phyloP scores from a whole-genome alignment of 1,140 invertebrate genomes.

The Delia radicum region DNA sequence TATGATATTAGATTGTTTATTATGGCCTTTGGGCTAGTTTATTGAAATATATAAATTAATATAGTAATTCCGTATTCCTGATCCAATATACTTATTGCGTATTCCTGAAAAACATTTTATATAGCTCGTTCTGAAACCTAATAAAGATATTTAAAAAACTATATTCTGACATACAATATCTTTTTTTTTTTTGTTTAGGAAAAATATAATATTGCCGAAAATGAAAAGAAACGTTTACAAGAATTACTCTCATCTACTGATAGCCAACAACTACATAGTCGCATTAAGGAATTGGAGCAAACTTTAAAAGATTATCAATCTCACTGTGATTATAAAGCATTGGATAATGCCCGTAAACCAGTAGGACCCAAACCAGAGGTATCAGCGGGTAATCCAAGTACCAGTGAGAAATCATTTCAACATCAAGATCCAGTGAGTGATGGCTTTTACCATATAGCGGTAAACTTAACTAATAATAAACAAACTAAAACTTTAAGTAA shows the following conservation, averaged over 20 bases:
- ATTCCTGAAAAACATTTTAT: too few species aligned
- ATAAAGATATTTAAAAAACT: too few species aligned
- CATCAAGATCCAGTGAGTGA: conserved; percentile 54
- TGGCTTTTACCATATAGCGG: conserved; percentile 49
- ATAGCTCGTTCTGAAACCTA: not conserved
- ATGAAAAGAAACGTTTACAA: conserved; percentile 38
- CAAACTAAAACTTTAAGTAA: not conserved
- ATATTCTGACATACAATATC: too few species aligned
- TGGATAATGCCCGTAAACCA: conserved; percentile 37
- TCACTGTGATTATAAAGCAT: conserved; percentile 40
- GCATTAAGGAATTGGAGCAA: conserved; percentile 32
- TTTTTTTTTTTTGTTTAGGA: conserved; percentile 32
- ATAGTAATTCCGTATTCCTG: too few species aligned
- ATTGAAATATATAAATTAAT: too few species aligned
- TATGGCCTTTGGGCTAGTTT: too few species aligned
- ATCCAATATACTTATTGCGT: too few species aligned
- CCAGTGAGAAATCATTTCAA: conserved; percentile 49
- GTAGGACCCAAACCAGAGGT: conserved; percentile 6
- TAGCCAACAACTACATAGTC: not conserved
- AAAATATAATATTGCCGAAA: conserved; percentile 36
- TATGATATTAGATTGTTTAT: too few species aligned
- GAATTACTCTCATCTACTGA: conserved; percentile 23
- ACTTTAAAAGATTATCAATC: conserved; percentile 37
- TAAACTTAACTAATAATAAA: conserved; percentile 37
- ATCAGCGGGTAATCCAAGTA: conserved; percentile 23